phyloP scores from a whole-genome alignment of 2,797 vertebrate species.

The Onychomys arenicola region DNA sequence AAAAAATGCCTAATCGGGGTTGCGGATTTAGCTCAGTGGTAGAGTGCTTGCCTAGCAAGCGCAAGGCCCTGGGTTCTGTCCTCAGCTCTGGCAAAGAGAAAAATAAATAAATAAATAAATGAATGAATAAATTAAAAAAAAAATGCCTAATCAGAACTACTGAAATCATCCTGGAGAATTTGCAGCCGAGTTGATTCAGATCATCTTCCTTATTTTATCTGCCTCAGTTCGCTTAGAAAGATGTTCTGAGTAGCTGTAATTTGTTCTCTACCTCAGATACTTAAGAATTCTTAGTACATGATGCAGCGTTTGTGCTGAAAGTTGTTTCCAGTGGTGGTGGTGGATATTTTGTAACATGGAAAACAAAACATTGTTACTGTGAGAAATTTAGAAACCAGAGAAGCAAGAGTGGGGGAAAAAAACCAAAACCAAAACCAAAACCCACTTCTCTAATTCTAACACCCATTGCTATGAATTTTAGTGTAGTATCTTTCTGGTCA shows the following conservation, averaged over 20 bases:
- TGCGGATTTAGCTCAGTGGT: no score
- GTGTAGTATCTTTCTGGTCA: neutral
- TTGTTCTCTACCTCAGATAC: conserved; percentile 26
- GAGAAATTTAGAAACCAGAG: neutral
- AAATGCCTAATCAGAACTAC: neutral
- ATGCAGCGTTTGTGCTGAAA: conserved; percentile 20
- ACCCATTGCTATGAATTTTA: neutral
- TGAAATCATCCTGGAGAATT: neutral
- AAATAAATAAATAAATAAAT: no score
- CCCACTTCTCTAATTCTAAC: neutral
- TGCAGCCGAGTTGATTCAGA: neutral
- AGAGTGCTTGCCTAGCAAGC: no score
- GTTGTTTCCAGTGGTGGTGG: neutral
- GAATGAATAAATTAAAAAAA: no score
- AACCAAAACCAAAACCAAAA: neutral
- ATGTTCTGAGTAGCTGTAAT: neutral
- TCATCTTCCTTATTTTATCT: conserved; percentile 16
- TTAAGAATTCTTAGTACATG: conserved; percentile 4
- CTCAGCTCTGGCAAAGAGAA: no score
- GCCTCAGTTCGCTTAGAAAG: conserved; percentile 15
- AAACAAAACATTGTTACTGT: neutral
- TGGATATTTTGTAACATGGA: conserved; percentile 1
- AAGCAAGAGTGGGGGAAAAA: neutral
- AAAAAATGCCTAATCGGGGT: neutral
- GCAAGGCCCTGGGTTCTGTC: no score